phyloP scores from a whole-genome alignment of 2,888 invertebrate species.

The Disparrhopalites patrizii region DNA sequence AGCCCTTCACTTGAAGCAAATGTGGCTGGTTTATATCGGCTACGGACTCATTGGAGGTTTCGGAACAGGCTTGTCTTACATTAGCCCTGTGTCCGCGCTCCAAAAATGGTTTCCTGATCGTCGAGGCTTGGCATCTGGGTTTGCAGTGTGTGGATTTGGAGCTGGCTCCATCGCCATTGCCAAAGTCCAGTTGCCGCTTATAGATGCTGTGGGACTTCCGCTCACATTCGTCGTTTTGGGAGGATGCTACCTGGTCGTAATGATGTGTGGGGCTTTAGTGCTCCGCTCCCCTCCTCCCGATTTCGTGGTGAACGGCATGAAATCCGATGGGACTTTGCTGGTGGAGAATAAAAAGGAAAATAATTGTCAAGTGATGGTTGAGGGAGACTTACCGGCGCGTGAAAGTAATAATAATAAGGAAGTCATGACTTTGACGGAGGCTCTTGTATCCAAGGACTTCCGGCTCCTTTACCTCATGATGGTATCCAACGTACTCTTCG shows the following conservation, averaged over 20 bases:
- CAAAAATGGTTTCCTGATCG: conserved; percentile 46
- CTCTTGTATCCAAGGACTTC: conserved; percentile 39
- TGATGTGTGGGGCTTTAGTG: conserved; percentile 33
- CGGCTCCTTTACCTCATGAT: conserved; percentile 42
- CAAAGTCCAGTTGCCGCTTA: conserved; percentile 38
- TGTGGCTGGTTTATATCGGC: conserved; percentile 36
- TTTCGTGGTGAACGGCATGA: conserved; percentile 8
- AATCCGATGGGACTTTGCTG: background rate
- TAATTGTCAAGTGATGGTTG: background rate
- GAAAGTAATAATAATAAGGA: background rate
- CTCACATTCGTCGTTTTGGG: conserved; percentile 42
- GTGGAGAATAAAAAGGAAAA: background rate
- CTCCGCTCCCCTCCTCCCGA: conserved; percentile 42
- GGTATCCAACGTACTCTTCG: conserved; percentile 41
- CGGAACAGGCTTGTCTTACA: conserved; percentile 40
- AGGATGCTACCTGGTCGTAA: conserved; percentile 31
- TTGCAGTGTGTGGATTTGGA: conserved; percentile 46
- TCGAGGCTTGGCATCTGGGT: conserved; percentile 42
- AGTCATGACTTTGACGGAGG: conserved; percentile 32
- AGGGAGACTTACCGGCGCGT: background rate
- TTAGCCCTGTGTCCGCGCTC: conserved; percentile 41
- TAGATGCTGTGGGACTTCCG: conserved; percentile 32
- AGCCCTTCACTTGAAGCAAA: conserved; percentile 16
- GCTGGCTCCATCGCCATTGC: conserved; percentile 45
- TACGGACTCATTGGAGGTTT: conserved; percentile 37